Percentiles rank a stretch among this genome's conserved stretches.
Evolutionary conservation across 2,888 invertebrate species (phyloP).

Genomic region (Yponomeuta evonymella): DNA sequence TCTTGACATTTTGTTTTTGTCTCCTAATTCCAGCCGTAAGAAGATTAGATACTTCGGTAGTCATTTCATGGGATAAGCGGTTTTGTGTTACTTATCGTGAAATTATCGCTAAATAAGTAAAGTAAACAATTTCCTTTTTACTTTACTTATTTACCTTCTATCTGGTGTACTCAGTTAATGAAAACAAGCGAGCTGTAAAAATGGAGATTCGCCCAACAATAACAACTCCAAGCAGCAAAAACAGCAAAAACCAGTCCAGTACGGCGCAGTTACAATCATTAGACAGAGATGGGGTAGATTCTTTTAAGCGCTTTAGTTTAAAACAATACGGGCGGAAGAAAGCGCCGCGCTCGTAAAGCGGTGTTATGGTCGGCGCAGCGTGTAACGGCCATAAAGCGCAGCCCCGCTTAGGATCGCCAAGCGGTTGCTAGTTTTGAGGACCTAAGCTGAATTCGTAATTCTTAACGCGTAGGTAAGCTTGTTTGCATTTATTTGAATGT

Average conservation of each 20-base stretch:
- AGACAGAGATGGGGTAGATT: slow-evolving; percentile 19
- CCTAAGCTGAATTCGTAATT: slow-evolving; percentile 4
- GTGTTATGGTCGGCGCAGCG: slow-evolving; percentile 46
- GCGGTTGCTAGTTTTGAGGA: slow-evolving; percentile 5
- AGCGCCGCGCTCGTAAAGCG: slow-evolving; percentile 57
- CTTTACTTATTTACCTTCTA: too few species aligned
- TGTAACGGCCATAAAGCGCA: slow-evolving; percentile 51
- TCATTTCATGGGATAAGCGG: neutral
- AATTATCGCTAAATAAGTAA: neutral
- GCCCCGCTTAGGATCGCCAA: neutral
- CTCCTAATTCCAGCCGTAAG: neutral
- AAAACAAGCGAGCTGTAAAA: too few species aligned
- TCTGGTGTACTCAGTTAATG: too few species aligned
- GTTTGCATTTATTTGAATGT: neutral
- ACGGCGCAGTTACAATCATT: slow-evolving; percentile 2
- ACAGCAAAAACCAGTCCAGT: neutral
- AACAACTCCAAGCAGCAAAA: neutral
- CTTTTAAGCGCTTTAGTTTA: slow-evolving; percentile 48
- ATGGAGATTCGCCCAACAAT: neutral
- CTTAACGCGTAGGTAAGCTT: slow-evolving; percentile 2
- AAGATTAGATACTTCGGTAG: neutral
- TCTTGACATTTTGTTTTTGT: neutral
- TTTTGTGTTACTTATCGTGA: neutral
- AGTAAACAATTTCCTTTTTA: too few species aligned
- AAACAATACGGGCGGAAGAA: slow-evolving; percentile 48